Percentiles rank a stretch among this genome's conserved stretches.
Conservation (phyloP, 92 coral and sea anemone species). For the Palythoa caribaeorum region DNA sequence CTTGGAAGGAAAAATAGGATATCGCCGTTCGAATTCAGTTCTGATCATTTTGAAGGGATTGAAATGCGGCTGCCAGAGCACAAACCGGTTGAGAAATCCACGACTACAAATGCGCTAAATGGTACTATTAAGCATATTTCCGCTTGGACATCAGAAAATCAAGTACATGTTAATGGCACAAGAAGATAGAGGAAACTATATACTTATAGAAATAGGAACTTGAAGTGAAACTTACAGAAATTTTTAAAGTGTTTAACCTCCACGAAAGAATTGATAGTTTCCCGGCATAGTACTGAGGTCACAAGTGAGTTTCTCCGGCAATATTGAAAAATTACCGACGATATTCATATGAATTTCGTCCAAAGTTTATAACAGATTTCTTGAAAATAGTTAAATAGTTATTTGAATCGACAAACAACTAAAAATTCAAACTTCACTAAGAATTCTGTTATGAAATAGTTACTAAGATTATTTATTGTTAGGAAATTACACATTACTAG, state of each 20-base stretch:
- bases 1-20: constrained; percentile 90
- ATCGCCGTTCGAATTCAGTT: constrained; percentile 81
- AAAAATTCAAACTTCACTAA: constrained; percentile 9
- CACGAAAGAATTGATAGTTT: background rate
- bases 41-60: constrained; percentile 81
- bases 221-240: background rate
- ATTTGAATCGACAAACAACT: background rate
- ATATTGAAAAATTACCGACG: background rate
- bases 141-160: constrained; percentile 18
- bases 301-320: background rate
- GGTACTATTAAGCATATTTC: background rate
- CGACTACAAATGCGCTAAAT: constrained; percentile 37
- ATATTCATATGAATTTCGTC: background rate
- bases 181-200: background rate
- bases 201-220: background rate
- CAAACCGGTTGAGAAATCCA: constrained; percentile 64
- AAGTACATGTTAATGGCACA: background rate
- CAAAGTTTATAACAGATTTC: no score
- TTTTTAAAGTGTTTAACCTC: background rate
- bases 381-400: constrained; percentile 15
- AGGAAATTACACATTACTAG: background rate
- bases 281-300: background rate
- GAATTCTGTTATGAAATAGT: background rate
- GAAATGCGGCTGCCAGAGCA: constrained; percentile 83
- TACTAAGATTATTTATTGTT: constrained; percentile 13